These are phyloP conservation scores for Chaetogeoica ovagalla DNA, from an alignment of 2,888 invertebrate species.

Conservation along the genomic window DNA sequence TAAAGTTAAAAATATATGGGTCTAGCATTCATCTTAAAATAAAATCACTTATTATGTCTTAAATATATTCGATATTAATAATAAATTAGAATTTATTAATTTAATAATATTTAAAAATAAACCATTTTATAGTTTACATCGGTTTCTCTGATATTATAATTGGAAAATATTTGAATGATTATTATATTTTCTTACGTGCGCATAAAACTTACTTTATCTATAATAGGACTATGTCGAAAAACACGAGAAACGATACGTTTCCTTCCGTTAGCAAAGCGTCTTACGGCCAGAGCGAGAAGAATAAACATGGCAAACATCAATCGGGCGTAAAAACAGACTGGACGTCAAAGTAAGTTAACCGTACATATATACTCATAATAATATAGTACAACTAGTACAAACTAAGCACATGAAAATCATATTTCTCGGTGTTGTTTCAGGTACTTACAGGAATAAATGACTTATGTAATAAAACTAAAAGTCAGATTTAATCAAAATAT, in stretches of 20 bases:
- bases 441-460: slow-evolving; percentile 30
- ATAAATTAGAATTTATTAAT: too few relatives aligned
- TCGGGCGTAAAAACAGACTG: slow-evolving; percentile 17
- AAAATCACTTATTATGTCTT: too few relatives aligned
- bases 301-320: slow-evolving; percentile 30
- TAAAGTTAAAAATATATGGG: too few relatives aligned
- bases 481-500: slow-evolving; percentile 18
- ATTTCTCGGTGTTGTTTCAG: slow-evolving; percentile 17
- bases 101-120: too few relatives aligned
- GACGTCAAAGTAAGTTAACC: slow-evolving; percentile 30
- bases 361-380: too few relatives aligned
- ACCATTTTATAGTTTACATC: too few relatives aligned
- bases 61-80: too few relatives aligned
- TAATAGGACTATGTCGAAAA: slow-evolving; percentile 31
- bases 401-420: background rate
- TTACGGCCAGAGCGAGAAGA: slow-evolving; percentile 28
- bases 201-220: background rate
- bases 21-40: too few relatives aligned
- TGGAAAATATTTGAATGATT: background rate
- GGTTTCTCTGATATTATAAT: too few relatives aligned
- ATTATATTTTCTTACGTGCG: background rate
- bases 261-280: slow-evolving; percentile 31
- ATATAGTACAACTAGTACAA: background rate
- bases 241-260: slow-evolving; percentile 33
- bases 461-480: slow-evolving; percentile 25